Percentiles rank a stretch among this genome's conserved stretches.
Conservation (phyloP, 2,888 invertebrate genomes). For the Rhogogaster chlorosoma region DNA sequence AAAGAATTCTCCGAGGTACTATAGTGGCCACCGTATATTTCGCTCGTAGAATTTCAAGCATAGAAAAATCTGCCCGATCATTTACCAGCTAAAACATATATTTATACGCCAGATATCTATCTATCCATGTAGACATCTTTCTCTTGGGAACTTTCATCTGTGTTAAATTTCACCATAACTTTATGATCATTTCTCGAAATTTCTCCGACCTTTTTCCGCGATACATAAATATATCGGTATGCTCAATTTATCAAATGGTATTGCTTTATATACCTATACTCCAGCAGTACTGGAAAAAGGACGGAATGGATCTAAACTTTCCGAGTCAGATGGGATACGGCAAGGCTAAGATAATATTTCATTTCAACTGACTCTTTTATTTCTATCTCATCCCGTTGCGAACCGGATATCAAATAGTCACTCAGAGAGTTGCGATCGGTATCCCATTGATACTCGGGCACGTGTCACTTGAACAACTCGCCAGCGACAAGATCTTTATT, state of each 20-base stretch:
- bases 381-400: background rate
- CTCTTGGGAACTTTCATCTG: background rate
- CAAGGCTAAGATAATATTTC: background rate
- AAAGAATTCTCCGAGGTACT: background rate
- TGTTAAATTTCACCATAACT: slow-evolving; percentile 4
- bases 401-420: slow-evolving; percentile 2
- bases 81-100: background rate
- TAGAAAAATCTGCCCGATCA: background rate
- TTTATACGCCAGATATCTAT: background rate
- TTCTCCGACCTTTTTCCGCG: background rate
- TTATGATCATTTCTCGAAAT: background rate
- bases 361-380: slow-evolving; percentile 5
- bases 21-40: background rate
- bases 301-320: slow-evolving; percentile 11
- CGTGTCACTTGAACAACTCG: background rate
- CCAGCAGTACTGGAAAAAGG: background rate
- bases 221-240: slow-evolving; percentile 5
- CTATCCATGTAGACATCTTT: background rate
- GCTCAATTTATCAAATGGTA: slow-evolving; percentile 36
- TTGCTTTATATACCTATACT: background rate
- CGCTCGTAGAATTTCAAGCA: background rate
- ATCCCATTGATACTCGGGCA: background rate
- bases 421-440: background rate
- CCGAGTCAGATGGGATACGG: background rate
- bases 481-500: background rate